Evolutionary conservation across 1,140 invertebrate genomes (phyloP).

Genomic region (Elysia chlorotica): DNA sequence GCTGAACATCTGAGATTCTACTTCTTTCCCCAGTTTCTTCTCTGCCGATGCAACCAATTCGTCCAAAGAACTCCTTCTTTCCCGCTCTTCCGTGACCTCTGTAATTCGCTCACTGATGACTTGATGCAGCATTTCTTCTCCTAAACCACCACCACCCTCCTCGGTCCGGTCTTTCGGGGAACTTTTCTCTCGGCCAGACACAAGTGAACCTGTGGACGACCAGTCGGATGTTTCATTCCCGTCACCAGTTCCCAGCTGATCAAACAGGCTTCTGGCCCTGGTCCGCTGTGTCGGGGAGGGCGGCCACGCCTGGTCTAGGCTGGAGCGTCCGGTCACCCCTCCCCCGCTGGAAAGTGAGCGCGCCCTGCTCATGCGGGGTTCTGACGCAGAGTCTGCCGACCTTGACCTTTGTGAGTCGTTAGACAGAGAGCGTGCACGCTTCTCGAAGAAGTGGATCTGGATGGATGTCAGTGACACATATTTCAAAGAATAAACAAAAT

Average conservation of each 20-base stretch:
- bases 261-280: neutral
- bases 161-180: neutral
- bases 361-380: too few species aligned
- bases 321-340: too few species aligned
- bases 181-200: neutral
- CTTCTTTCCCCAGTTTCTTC: slow-evolving; percentile 21
- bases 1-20: slow-evolving; percentile 16
- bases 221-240: slow-evolving; percentile 38
- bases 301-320: too few species aligned
- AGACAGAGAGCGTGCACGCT: neutral
- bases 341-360: too few species aligned
- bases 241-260: slow-evolving; percentile 5
- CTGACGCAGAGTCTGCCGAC: neutral
- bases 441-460: slow-evolving; percentile 2
- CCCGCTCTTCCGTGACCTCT: too few species aligned
- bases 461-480: too few species aligned
- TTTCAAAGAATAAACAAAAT: too few species aligned
- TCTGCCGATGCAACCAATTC: slow-evolving; percentile 1
- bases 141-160: slow-evolving; percentile 7
- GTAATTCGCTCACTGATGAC: slow-evolving; percentile 36
- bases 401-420: slow-evolving; percentile 1
- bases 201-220: slow-evolving; percentile 31
- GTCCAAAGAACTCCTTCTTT: too few species aligned
- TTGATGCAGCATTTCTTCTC: slow-evolving; percentile 33
- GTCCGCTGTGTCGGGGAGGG: too few species aligned